These are phyloP conservation scores for Drosophila ogumai DNA, from an alignment of 1,140 invertebrate genomes.

Conservation along the genomic window DNA sequence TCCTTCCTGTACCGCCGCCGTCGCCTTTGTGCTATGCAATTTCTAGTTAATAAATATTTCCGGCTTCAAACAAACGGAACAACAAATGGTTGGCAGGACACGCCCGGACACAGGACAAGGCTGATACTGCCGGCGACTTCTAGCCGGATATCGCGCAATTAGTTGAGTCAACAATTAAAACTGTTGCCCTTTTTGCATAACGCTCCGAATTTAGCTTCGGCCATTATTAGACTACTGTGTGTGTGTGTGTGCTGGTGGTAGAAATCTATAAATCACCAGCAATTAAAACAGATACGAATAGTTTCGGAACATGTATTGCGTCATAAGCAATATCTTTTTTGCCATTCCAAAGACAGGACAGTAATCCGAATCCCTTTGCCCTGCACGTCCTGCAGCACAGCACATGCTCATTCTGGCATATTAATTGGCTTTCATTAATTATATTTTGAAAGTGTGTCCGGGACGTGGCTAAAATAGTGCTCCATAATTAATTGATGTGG, in stretches of 20 bases:
- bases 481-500: conserved; percentile 64
- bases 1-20: conserved; percentile 52
- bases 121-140: conserved; percentile 5
- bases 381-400: conserved; percentile 16
- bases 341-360: conserved; percentile 15
- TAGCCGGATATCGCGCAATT: conserved; percentile 52
- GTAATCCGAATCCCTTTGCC: conserved; percentile 25
- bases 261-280: conserved; percentile 25
- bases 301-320: conserved; percentile 13
- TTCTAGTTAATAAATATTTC: conserved; percentile 83
- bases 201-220: conserved; percentile 18
- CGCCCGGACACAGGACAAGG: conserved; percentile 27
- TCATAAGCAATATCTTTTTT: conserved; percentile 23
- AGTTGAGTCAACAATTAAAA: conserved; percentile 57
- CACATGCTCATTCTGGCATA: conserved; percentile 49
- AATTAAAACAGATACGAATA: conserved; percentile 12
- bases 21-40: conserved; percentile 66
- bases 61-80: conserved; percentile 43
- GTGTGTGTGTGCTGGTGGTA: not conserved
- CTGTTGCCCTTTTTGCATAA: conserved; percentile 44
- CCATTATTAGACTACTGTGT: conserved; percentile 25
- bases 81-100: conserved; percentile 49
- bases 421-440: conserved; percentile 75
- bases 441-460: conserved; percentile 62
- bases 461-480: conserved; percentile 47